Conservation (phyloP, 2,888 invertebrate genomes). For the Neoascia interrupta region DNA sequence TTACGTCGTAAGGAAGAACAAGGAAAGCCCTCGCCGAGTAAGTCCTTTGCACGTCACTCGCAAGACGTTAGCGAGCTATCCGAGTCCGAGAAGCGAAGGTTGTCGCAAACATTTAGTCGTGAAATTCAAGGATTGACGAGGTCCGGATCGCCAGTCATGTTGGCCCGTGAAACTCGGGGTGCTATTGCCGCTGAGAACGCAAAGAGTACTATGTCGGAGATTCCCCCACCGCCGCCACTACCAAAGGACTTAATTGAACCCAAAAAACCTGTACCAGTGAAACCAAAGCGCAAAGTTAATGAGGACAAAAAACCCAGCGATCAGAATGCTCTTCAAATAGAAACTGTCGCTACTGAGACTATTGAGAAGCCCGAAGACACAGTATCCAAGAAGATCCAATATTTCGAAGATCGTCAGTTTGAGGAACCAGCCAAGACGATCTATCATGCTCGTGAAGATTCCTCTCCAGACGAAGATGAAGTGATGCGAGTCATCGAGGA, state of each 20-base stretch:
- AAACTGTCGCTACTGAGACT: constrained; percentile 8
- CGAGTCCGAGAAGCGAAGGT: constrained; percentile 86
- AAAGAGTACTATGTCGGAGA: constrained; percentile 75
- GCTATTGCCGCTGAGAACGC: constrained; percentile 82
- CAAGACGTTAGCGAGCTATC: constrained; percentile 72
- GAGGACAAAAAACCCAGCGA: constrained; percentile 36
- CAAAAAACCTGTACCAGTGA: constrained; percentile 30
- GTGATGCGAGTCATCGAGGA: constrained; percentile 80
- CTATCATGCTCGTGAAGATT: constrained; percentile 82
- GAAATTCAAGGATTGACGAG: constrained; percentile 84
- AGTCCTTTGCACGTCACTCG: constrained; percentile 50
- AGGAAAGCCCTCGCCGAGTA: constrained; percentile 71
- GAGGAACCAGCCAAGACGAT: constrained; percentile 80
- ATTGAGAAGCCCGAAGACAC: constrained; percentile 82
- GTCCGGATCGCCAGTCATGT: constrained; percentile 77
- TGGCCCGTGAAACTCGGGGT: constrained; percentile 83
- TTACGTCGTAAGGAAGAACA: constrained; percentile 74
- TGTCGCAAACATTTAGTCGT: constrained; percentile 87
- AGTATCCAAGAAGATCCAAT: constrained; percentile 86
- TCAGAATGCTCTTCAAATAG: not conserved
- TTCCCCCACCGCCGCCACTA: constrained; percentile 73
- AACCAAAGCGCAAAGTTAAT: constrained; percentile 24
- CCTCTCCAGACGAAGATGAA: constrained; percentile 80
- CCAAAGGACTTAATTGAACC: constrained; percentile 20
- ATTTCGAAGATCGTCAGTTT: constrained; percentile 86